Conservation (phyloP, 2,888 invertebrate genomes). For the Muscina levida region DNA sequence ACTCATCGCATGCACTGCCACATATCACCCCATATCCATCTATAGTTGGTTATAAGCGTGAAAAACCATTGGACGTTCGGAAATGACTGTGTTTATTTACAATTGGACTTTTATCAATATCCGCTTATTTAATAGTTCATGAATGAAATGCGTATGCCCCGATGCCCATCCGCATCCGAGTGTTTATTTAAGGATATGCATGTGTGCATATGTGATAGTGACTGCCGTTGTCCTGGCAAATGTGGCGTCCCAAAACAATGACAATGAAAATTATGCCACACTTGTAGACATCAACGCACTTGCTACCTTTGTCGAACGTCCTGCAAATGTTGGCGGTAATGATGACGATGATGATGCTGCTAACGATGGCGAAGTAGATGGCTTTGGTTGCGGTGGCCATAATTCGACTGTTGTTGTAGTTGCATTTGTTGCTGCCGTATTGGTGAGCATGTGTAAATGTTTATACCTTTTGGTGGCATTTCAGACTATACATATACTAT, state of each 20-base stretch:
- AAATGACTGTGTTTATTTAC: constrained; percentile 43
- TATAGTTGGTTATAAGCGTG: too few relatives aligned
- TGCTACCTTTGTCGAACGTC: background rate
- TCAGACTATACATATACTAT: too few relatives aligned
- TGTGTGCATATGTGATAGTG: constrained; percentile 10
- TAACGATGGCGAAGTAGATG: background rate
- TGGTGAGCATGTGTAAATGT: constrained; percentile 13
- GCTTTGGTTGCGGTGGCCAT: background rate
- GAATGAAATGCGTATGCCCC: constrained; percentile 25
- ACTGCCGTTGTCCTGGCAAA: background rate
- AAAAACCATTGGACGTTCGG: constrained; percentile 10
- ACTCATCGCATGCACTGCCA: too few relatives aligned
- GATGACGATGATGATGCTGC: background rate
- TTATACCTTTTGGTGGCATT: background rate
- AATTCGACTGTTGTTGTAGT: background rate
- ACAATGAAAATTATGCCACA: constrained; percentile 19
- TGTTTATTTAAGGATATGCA: background rate
- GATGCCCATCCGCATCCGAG: background rate
- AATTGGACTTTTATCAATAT: constrained; percentile 48
- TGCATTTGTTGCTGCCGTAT: constrained; percentile 4
- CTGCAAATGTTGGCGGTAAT: constrained; percentile 13
- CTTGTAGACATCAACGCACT: constrained; percentile 7
- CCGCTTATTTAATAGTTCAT: constrained; percentile 45
- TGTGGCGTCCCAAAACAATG: constrained; percentile 31
- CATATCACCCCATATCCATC: too few relatives aligned